Evolutionary conservation across 1,140 invertebrate species (phyloP), one percentile per base, ranked within the genome.

Genomic region (Theocolax elegans): DNA sequence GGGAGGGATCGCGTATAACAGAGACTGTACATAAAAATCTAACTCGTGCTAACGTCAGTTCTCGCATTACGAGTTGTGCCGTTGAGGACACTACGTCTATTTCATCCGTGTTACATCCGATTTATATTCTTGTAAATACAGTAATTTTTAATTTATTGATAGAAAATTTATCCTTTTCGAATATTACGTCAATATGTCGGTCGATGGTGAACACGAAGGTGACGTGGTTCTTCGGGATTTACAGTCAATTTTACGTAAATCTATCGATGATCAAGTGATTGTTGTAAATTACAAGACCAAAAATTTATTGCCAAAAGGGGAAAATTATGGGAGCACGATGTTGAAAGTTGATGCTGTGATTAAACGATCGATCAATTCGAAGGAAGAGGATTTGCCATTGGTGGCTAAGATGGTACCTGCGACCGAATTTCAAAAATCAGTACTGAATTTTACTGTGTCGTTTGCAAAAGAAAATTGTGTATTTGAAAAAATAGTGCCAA

Each of bases 301-400:
- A n/a, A 62, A 35, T 23, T 23, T 82, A 21, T 23, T 80, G 10
- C 74, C 83, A 56, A 82, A 85, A 0, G 88, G 88, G 1, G 88
- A 89, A 69, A 89, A 89, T 79, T 89, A 88, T 72, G 87, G 87
- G 12, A 89, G 88, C 75, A 71, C 83, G 2, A 89, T 89, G 72
- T 65, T 88, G 3, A 78, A 77, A 1, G 77, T 89, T 7, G 68
- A 83, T 21, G 76, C 80, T 0, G 72, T 70, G 27, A 64, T 83
- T 15, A 74, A 56, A 15, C 54, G 19, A 62, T 53, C 49, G 13
- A 53, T 74, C 1, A 35, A 62, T 1, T 58, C 23, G 7, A 19
- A 77, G 42, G 46, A 73, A 19, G 72, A 80, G 40, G 58, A 76
- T 17, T 54, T 84, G 27, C 29, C 79, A 27, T 29, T 83, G 2